Conservation (phyloP, 2,797 vertebrate genomes). For the Centroberyx gerrardi region DNA sequence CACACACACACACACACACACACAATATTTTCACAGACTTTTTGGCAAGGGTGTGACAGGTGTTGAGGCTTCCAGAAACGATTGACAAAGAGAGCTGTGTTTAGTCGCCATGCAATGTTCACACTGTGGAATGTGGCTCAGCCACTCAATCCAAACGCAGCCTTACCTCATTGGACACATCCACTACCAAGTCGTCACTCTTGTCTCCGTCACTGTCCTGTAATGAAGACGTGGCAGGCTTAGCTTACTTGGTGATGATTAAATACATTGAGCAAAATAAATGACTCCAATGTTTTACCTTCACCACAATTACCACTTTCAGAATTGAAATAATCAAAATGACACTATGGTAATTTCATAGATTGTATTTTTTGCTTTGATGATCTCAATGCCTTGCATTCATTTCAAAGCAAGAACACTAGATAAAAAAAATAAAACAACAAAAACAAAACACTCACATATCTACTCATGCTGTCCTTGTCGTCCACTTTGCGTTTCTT, state of each 20-base stretch:
- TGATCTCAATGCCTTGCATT: too few species aligned
- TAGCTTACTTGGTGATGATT: not conserved
- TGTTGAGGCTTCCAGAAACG: conserved; percentile 51
- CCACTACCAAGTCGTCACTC: conserved; percentile 96
- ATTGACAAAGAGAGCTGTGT: conserved; percentile 53
- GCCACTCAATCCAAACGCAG: conserved; percentile 38
- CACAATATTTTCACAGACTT: conserved; percentile 73
- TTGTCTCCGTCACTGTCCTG: conserved; percentile 98
- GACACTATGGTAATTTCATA: too few species aligned
- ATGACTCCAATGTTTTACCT: not conserved
- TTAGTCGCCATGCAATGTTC: conserved; percentile 39
- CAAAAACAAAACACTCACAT: conserved; percentile 83
- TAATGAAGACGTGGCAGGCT: conserved; percentile 48
- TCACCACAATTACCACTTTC: not conserved
- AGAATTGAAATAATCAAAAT: not conserved
- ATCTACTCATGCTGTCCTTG: conserved; percentile 96
- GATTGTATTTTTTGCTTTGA: too few species aligned
- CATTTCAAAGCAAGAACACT: not conserved
- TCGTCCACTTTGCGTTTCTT: conserved; percentile 97
- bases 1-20: conserved; percentile 45
- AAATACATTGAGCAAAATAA: not conserved
- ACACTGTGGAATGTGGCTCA: conserved; percentile 58
- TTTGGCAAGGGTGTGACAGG: conserved; percentile 60
- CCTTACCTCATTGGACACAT: conserved; percentile 96
- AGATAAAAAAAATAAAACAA: too few species aligned